Base-by-base conservation (phyloP, 1,140 invertebrate species). In the Drosophila insularis region DNA sequence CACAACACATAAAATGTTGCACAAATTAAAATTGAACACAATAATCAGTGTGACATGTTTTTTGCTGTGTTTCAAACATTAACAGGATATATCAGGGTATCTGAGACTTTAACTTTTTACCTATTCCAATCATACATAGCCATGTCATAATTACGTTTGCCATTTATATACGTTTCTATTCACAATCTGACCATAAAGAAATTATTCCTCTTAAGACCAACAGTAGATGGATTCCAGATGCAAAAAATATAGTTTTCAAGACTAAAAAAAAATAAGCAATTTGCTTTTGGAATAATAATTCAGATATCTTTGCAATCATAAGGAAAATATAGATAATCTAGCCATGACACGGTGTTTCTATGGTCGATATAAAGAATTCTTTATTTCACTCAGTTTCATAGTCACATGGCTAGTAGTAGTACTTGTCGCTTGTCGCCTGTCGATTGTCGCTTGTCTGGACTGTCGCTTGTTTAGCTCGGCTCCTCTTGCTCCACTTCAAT, bases 11-110 rank as follows among this genome's bases (percentile, higher is more conserved):
- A 80, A 87, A 82, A 82, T 86, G 82, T 86, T 87, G 75, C 82
- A 81, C 82, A 86, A 86, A 86, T 87, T 86, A 82, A 86, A 86
- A 86, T 82, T 82, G 79, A 82, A 74, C 82, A 86, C 79, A 82
- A 86, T 87, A 86, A 87, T 86, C 82, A 86, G 68, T 66, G 84
- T 68, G 69, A 76, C 82, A 86, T 87, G 82, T 79, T 87, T 87
- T 54, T 37, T 35, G 63, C 5, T 40, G 19, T 55, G 35, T 2
- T 27, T 84, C 68, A 37, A 62, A 59, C 55, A 53, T 37, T 31
- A 17, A 39, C 60, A 14, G 10, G 39, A 39, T 32, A 39, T 10
- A 4, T 3, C 7, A 23, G 4, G 39, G 60, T 8, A 19, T n/a
- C 19, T 19, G 13, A 50, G 27, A n/a, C 23, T 23, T 17, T 56